Conservation (phyloP, 2,113 vertebrate species). For the Spea multiplicata region DNA sequence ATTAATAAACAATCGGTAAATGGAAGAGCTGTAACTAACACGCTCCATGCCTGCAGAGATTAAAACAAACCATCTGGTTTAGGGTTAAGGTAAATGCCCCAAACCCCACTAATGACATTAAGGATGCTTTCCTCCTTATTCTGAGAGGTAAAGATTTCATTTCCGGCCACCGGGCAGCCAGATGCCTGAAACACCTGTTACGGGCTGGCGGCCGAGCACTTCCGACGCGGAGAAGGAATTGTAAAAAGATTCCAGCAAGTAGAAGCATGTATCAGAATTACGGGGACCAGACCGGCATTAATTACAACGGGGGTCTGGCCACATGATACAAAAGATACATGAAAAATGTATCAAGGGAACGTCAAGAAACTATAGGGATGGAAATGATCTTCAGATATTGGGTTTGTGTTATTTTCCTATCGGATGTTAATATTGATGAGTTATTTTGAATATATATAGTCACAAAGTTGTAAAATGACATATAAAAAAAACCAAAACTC, state of each 20-base stretch:
- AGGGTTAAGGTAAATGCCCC: slow-evolving; percentile 25
- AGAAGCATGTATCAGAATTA: not conserved
- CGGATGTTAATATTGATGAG: too few species aligned
- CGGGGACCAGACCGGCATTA: too few species aligned
- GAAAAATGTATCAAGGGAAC: too few species aligned
- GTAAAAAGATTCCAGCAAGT: not conserved
- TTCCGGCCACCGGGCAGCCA: not conserved
- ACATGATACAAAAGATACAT: too few species aligned
- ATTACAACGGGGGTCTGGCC: too few species aligned
- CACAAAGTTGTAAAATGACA: too few species aligned
- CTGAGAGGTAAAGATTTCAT: not conserved
- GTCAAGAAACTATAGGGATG: too few species aligned
- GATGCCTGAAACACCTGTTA: not conserved
- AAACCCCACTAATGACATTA: slow-evolving; percentile 12
- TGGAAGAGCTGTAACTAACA: slow-evolving; percentile 23
- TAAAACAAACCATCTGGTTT: slow-evolving; percentile 35
- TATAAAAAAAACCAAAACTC: too few species aligned
- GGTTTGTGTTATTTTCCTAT: too few species aligned
- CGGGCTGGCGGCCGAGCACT: not conserved
- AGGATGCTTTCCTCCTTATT: not conserved
- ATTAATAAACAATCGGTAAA: slow-evolving; percentile 44
- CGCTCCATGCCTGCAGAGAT: slow-evolving; percentile 4
- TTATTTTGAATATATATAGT: too few species aligned
- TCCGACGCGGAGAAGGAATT: not conserved
- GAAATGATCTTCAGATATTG: too few species aligned